These are phyloP conservation scores for Natator depressus DNA, from an alignment of 2,113 vertebrate species.

Conservation along the genomic window DNA sequence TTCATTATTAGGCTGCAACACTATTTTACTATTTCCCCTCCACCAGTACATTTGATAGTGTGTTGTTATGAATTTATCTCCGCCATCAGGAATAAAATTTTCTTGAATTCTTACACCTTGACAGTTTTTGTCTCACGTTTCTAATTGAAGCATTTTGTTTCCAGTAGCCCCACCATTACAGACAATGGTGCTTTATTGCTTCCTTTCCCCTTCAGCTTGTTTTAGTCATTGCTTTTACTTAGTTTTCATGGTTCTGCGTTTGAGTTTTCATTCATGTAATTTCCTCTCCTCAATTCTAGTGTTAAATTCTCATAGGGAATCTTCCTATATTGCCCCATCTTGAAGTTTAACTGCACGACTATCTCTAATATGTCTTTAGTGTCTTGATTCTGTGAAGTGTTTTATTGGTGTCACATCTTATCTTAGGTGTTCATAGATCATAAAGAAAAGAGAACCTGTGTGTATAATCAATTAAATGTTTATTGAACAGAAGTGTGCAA, in stretches of 20 bases:
- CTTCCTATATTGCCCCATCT: neutral
- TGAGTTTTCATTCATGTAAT: neutral
- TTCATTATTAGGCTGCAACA: neutral
- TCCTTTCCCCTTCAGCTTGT: neutral
- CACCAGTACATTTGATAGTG: neutral
- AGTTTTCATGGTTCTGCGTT: neutral
- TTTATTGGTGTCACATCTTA: neutral
- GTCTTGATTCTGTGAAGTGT: neutral
- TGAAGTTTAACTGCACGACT: neutral
- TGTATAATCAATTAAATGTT: neutral
- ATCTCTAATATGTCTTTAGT: neutral
- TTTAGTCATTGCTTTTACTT: neutral
- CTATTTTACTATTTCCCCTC: neutral
- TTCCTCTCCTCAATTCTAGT: neutral
- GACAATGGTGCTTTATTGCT: neutral
- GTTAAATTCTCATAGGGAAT: neutral
- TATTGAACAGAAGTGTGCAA: neutral
- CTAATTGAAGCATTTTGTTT: neutral
- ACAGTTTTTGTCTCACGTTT: neutral
- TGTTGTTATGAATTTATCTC: neutral
- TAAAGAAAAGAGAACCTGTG: neutral
- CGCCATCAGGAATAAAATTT: neutral
- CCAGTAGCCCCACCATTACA: neutral
- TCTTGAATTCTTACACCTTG: neutral
- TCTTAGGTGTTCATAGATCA: neutral